A percentile compares a stretch with the other conserved stretches of the same genome.
Evolutionary conservation across 2,113 vertebrate genomes (phyloP).

Genomic region (Dicrurus megarhynchus): DNA sequence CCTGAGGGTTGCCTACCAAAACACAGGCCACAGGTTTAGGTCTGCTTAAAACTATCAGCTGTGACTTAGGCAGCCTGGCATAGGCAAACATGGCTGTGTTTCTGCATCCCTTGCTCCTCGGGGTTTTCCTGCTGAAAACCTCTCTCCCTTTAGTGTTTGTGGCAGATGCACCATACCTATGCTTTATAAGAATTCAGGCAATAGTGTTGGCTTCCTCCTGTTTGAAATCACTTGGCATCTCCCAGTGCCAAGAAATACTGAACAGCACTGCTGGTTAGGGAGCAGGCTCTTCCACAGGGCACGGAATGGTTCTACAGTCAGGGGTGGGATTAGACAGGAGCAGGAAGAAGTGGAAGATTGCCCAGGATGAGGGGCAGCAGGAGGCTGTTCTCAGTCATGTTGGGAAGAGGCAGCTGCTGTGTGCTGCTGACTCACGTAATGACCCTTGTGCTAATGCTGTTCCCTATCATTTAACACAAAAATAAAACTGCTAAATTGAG

Average conservation of each 20-base stretch:
- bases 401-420: background rate
- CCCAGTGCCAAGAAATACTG: background rate
- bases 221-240: background rate
- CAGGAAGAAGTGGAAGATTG: background rate
- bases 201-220: background rate
- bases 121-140: background rate
- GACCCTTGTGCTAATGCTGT: constrained; percentile 34
- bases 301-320: background rate
- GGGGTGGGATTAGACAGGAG: background rate
- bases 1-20: background rate
- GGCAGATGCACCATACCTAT: background rate
- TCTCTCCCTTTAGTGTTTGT: background rate
- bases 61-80: rapidly evolving
- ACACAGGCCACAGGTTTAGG: background rate
- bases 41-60: background rate
- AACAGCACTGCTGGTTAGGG: background rate
- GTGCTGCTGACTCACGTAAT: constrained; percentile 48
- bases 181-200: background rate
- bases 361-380: background rate
- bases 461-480: constrained; percentile 51
- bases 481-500: constrained; percentile 47
- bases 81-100: background rate
- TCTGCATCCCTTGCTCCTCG: background rate
- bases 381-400: background rate
- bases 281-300: background rate